Evolutionary conservation across 1,140 invertebrate genomes (phyloP), one percentile per base, ranked within the genome.

Genomic region (Condylostylus longicornis): DNA sequence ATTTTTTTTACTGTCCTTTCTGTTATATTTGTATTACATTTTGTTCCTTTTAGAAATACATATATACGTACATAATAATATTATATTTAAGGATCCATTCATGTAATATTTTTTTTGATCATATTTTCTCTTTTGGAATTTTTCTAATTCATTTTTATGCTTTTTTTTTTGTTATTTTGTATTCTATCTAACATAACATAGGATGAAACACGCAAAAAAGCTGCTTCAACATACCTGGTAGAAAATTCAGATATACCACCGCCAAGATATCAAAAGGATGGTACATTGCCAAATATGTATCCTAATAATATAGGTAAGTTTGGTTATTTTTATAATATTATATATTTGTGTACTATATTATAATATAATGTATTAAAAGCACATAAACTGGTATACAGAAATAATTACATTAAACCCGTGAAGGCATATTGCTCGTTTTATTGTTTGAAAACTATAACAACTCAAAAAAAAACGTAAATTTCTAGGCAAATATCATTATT

Each of bases 201-300:
- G 70, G 70, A 73, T 42, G 71, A 72, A 48, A 63, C 62, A 30
- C 62, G 68, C 21, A 72, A 72, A 49, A 64, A 66, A 42, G 66
- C 67, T 34, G 65, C 64, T 19, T 71, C 69, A 40, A 72, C 68
- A 32, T 74, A 70, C 60, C 55, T 69, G 45, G 71, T 70, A 29
- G 72, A 72, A 42, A 66, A 51, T 33, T 43, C 50, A 29, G 58
- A 61, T 42, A 58, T 61, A 44, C 58, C 58, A 32, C 58, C 58
- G 33, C 58, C 58, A 36, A 47, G 58, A 41, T 61, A 61, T 38
- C 58, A 61, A 41, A 58, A 61, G 46, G 58, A 61, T 52, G 58
- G 63, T 48, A 64, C 66, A 27, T 60, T 68, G 58, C 63, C 65
- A 47, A 53, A 56, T 46, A 42, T 61, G 34, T 65, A 61, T 53